Evolutionary conservation across 2,113 vertebrate genomes (phyloP), one percentile per base, ranked within the genome.

Genomic region (Phodopus roborovskii): DNA sequence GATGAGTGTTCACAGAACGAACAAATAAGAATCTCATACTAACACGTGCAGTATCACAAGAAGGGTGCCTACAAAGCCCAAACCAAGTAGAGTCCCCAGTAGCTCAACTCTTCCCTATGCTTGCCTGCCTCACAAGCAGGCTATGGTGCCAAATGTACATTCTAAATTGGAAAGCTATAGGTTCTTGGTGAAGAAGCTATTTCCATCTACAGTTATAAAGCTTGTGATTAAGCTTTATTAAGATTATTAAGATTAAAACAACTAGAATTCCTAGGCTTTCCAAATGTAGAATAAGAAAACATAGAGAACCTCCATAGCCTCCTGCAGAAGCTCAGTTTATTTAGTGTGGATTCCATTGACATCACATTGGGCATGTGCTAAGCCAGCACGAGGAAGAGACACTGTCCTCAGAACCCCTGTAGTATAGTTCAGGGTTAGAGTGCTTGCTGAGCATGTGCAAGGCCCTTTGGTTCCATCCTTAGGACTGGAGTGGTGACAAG

Each of bases 171-270:
- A 20, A 42, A 22, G 56, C 28, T 26, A 1, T 39, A 24, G 42
- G 36, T 56, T 71, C 11, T 66, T 42, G 20, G 2, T 85, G 39
- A 68, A 50, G 33, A 42, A 5, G 3, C 8, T 79, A 1, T 79
- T 66, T 78, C 11, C 13, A 3, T 30, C 71, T 39, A 70, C 15
- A 60, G 3, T 81, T 82, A 48, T 83, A 88, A 92, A 73, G 36
- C 20, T 53, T 92, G 88, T 86, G 64, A 13, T 53, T 70, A 62
- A n/a, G 73, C n/a, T n/a, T n/a, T n/a, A n/a, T n/a, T n/a, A n/a
- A n/a, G n/a, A n/a, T n/a, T n/a, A n/a, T n/a, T n/a, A n/a, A n/a
- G n/a, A n/a, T n/a, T n/a, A 71, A 24, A 6, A 68, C 53, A 20
- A 84, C 10, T 60, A 77, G 64, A 58, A 86, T 77, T 78, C 53